A percentile compares a stretch with the other conserved stretches of the same genome.
Conservation (phyloP, 2,888 invertebrate genomes). For the Ochropleura plecta region DNA sequence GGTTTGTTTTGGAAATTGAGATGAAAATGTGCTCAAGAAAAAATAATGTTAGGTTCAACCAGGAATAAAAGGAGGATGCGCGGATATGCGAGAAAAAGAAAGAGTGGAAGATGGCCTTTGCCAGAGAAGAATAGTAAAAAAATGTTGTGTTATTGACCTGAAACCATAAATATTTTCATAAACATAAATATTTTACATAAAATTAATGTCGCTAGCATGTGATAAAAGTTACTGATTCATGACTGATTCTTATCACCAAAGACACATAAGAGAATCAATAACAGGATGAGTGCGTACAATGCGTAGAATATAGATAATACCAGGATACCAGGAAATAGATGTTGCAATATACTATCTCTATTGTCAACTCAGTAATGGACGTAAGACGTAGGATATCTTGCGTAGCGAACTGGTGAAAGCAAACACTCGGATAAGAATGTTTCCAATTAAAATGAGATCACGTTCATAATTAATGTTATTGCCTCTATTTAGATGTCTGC, state of each 20-base stretch:
- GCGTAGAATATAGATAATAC: neutral
- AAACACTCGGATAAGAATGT: conserved; percentile 55
- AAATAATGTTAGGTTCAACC: neutral
- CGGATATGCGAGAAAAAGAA: too few relatives aligned
- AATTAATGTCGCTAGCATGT: neutral
- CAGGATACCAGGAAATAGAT: conserved; percentile 36
- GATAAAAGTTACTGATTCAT: conserved; percentile 11
- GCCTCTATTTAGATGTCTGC: conserved; percentile 65
- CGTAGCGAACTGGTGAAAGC: conserved; percentile 52
- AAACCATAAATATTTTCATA: neutral
- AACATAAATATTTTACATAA: too few relatives aligned
- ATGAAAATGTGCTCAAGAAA: neutral
- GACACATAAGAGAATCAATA: conserved; percentile 2
- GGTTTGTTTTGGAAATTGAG: conserved; percentile 24
- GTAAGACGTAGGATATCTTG: conserved; percentile 29
- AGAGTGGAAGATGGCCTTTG: too few relatives aligned
- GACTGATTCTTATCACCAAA: conserved; percentile 8
- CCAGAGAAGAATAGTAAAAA: too few relatives aligned
- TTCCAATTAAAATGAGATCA: conserved; percentile 67
- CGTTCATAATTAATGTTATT: conserved; percentile 60
- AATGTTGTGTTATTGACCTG: neutral
- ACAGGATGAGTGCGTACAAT: neutral
- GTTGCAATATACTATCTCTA: conserved; percentile 28
- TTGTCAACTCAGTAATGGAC: conserved; percentile 31
- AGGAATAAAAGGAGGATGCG: too few relatives aligned